These are phyloP conservation scores for Ophonus ardosiacus DNA, from an alignment of 2,888 invertebrate species.

Conservation along the genomic window DNA sequence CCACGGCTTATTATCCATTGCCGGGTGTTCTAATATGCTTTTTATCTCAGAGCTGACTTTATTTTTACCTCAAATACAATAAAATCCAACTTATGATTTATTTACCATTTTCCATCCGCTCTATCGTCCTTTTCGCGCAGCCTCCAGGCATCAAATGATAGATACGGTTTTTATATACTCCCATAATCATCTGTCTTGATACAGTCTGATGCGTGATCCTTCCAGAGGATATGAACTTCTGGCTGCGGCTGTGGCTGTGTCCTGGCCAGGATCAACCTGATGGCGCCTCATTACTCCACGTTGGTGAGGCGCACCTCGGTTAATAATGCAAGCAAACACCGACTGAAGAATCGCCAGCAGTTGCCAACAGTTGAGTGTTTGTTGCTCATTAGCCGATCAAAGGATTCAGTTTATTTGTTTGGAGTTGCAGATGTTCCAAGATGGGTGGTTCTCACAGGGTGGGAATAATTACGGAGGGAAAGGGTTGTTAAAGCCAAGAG, in stretches of 20 bases:
- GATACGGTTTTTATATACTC: constrained; percentile 67
- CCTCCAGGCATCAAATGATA: constrained; percentile 65
- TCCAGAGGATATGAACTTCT: constrained; percentile 52
- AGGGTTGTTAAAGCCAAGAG: neutral
- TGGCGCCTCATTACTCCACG: constrained; percentile 42
- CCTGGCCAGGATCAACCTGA: constrained; percentile 27
- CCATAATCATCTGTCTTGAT: constrained; percentile 67
- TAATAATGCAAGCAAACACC: constrained; percentile 41
- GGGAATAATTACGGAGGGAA: neutral
- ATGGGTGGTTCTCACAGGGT: constrained; percentile 22
- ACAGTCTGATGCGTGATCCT: constrained; percentile 58
- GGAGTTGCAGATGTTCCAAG: constrained; percentile 56
- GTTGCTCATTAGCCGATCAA: constrained; percentile 60
- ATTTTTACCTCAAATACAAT: no score
- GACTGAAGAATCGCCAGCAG: constrained; percentile 45
- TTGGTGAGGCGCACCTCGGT: constrained; percentile 9
- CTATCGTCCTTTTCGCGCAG: constrained; percentile 59
- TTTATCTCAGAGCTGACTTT: no score
- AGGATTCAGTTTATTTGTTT: constrained; percentile 63
- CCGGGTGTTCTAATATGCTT: no score
- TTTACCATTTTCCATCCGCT: constrained; percentile 12
- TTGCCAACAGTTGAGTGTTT: constrained; percentile 57
- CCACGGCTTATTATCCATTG: no score
- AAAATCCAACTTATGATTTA: neutral
- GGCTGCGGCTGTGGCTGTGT: neutral